Conservation (phyloP, 2,113 vertebrate genomes). For the Ramphastos sulfuratus region DNA sequence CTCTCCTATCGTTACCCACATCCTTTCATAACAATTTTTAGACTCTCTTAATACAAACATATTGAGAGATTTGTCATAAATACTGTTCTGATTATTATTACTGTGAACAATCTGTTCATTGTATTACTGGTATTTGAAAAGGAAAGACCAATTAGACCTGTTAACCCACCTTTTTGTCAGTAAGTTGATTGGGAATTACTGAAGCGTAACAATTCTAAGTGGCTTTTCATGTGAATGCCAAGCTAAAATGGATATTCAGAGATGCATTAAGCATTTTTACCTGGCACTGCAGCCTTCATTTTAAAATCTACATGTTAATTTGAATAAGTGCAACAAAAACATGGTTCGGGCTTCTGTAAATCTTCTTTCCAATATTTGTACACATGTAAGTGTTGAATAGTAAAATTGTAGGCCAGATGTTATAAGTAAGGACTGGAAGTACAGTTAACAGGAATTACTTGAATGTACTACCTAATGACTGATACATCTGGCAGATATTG, state of each 20-base stretch:
- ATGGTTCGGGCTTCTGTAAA: neutral
- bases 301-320: conserved; percentile 51
- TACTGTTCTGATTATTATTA: conserved; percentile 44
- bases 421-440: neutral
- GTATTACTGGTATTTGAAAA: conserved; percentile 56
- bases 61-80: conserved; percentile 50
- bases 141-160: conserved; percentile 63
- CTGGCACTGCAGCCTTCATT: conserved; percentile 19
- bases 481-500: neutral
- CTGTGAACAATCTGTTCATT: conserved; percentile 49
- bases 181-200: conserved; percentile 62
- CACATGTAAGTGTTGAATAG: neutral
- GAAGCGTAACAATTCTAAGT: conserved; percentile 53
- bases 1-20: neutral
- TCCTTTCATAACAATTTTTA: conserved; percentile 20
- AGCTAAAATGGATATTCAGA: conserved; percentile 66
- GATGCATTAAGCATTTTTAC: conserved; percentile 57
- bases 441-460: neutral
- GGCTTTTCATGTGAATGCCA: conserved; percentile 59
- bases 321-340: conserved; percentile 20
- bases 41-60: conserved; percentile 12
- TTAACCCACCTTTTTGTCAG: conserved; percentile 66
- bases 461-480: neutral
- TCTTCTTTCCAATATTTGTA: neutral
- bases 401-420: neutral